Evolutionary conservation across 2,113 vertebrate genomes (phyloP), one percentile per base, ranked within the genome.

Genomic region (Varanus komodoensis): DNA sequence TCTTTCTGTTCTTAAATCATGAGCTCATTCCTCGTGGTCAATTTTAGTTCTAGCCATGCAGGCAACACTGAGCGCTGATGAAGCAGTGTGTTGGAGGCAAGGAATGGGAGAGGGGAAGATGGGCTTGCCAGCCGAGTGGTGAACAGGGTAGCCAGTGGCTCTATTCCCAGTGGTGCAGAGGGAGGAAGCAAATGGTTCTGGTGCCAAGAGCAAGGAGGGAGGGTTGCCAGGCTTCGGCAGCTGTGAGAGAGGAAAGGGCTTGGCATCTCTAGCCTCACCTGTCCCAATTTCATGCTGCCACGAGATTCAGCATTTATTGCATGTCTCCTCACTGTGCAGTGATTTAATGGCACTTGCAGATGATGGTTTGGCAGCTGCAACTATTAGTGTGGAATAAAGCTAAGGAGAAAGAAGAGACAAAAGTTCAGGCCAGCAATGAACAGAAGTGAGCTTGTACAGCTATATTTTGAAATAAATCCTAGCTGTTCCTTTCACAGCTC

Each of bases 401-500:
- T 0, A 52, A 71, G 87, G 32, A n/a, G 77, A 14, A 25, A 93
- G 48, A 86, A 88, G 1, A 8, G 74, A 87, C 29, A 78, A 90
- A 32, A 15, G 57, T 3, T 38, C 0, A 54, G 34, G 38, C 52
- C 52, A 19, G 7, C 0, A 48, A 32, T 21, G 67, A 87, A 61
- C 2, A 50, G 19, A 64, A 85, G 29, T 0, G 48, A 73, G 92
- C 64, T 6, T 73, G 64, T 84, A 29, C 83, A 85, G 87, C n/a
- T 89, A n/a, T 6, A 74, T 80, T 29, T 54, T 64, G 71, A 32
- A 91, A 71, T 69, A 90, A 19, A 50, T 90, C 29, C 8, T 82
- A 88, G 73, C 92, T 44, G 0, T 25, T 83, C 34, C 91, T 69
- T 88, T 67, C 88, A 50, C 25, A 69, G 74, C 14, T 77, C 86